Evolutionary conservation across 2,888 invertebrate species (phyloP).

Genomic region (Tetanocera ferruginea): DNA sequence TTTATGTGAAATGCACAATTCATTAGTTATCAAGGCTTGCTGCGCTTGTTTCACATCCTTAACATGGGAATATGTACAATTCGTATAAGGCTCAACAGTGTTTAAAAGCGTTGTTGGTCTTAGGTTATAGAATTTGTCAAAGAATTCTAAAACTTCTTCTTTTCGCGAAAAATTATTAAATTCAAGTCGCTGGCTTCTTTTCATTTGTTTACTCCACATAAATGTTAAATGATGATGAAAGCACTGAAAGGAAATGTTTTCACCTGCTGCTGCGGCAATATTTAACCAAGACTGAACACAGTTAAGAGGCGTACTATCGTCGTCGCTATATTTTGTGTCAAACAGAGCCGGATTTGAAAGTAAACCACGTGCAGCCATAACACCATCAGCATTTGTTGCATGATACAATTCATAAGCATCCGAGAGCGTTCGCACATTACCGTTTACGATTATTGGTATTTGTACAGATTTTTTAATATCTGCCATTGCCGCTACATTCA

Average conservation of each 20-base stretch:
- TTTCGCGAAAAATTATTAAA: constrained; percentile 84
- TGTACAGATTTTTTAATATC: constrained; percentile 75
- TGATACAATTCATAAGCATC: constrained; percentile 79
- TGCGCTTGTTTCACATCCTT: constrained; percentile 48
- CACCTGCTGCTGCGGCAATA: constrained; percentile 75
- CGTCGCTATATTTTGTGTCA: constrained; percentile 64
- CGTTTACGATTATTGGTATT: constrained; percentile 93
- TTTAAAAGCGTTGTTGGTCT: constrained; percentile 56
- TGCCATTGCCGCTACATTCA: constrained; percentile 80
- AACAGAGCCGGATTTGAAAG: constrained; percentile 93
- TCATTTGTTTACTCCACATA: constrained; percentile 89
- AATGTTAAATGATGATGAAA: constrained; percentile 97
- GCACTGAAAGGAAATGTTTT: constrained; percentile 81
- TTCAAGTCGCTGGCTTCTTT: constrained; percentile 78
- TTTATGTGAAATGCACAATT: constrained; percentile 1
- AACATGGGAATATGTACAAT: constrained; percentile 56
- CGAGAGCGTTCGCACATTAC: constrained; percentile 83
- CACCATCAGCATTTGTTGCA: constrained; percentile 80
- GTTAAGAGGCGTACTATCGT: constrained; percentile 75
- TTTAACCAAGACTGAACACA: constrained; percentile 89
- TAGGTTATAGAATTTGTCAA: constrained; percentile 74
- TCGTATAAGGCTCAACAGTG: constrained; percentile 47
- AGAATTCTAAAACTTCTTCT: constrained; percentile 78
- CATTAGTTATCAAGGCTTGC: constrained; percentile 38
- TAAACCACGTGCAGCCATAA: constrained; percentile 94